phyloP scores from a whole-genome alignment of 1,140 invertebrate species.

The Caenorhabditis brenneri region DNA sequence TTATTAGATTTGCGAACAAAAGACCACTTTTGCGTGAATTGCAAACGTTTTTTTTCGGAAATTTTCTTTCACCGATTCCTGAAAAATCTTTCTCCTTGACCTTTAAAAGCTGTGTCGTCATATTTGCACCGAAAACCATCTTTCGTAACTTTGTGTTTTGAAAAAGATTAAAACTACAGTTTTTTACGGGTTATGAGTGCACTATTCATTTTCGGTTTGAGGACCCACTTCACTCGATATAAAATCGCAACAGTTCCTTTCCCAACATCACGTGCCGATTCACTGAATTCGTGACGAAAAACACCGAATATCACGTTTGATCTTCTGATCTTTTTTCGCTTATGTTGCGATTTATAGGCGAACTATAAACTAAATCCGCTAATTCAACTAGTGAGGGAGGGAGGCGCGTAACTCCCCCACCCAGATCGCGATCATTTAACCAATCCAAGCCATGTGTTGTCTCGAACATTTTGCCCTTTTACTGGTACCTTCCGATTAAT shows the following conservation, averaged over 20 bases:
- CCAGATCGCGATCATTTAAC: slow-evolving; percentile 10
- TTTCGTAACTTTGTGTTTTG: slow-evolving; percentile 26
- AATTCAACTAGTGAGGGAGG: background rate
- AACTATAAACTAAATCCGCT: slow-evolving; percentile 31
- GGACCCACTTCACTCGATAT: slow-evolving; percentile 17
- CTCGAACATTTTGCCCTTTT: slow-evolving; percentile 1
- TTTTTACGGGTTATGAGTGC: background rate
- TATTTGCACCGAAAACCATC: background rate
- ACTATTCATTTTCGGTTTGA: background rate
- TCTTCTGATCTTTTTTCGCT: slow-evolving; percentile 17
- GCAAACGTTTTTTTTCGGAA: no score
- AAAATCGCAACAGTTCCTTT: slow-evolving; percentile 15
- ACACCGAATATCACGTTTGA: slow-evolving; percentile 23
- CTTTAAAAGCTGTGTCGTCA: background rate
- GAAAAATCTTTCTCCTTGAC: background rate
- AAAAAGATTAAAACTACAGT: slow-evolving; percentile 26
- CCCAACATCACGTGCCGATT: background rate
- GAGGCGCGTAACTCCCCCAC: background rate
- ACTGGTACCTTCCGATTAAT: background rate
- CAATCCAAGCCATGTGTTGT: background rate
- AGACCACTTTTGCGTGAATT: no score
- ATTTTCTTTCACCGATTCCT: no score
- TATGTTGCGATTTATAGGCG: background rate
- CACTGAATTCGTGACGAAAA: slow-evolving; percentile 1
- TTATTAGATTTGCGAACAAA: no score